Conservation (phyloP, 2,888 invertebrate species). For the Theodoxus fluviatilis region DNA sequence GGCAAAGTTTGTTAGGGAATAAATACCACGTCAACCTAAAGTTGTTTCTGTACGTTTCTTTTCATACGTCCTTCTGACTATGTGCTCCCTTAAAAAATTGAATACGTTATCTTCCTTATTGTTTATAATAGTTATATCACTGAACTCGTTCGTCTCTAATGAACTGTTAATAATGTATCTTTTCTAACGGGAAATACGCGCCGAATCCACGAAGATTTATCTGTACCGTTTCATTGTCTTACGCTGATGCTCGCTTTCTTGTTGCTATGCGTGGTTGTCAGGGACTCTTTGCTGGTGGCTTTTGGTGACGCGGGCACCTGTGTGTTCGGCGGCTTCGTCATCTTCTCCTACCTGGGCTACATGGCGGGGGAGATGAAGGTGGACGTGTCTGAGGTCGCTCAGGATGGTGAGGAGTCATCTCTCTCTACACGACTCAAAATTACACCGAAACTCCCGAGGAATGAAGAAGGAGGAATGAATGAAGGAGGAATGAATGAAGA, state of each 20-base stretch:
- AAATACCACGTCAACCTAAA: too few species aligned
- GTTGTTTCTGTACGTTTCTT: too few species aligned
- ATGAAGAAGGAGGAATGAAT: too few species aligned
- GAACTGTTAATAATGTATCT: background rate
- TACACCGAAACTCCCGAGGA: too few species aligned
- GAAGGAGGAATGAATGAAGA: too few species aligned
- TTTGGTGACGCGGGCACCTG: conserved; percentile 61
- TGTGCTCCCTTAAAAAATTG: background rate
- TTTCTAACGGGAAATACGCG: too few species aligned
- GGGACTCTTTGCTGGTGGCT: conserved; percentile 61
- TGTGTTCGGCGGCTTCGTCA: conserved; percentile 64
- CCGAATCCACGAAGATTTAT: too few species aligned
- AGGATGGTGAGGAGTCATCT: conserved; percentile 58
- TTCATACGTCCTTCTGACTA: too few species aligned
- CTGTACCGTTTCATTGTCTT: background rate
- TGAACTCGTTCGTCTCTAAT: background rate
- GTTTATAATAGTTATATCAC: background rate
- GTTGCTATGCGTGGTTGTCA: conserved; percentile 35
- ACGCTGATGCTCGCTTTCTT: background rate
- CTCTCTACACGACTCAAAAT: too few species aligned
- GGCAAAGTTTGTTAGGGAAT: too few species aligned
- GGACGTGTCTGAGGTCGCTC: conserved; percentile 56
- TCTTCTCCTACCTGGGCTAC: conserved; percentile 63
- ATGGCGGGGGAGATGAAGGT: conserved; percentile 60
- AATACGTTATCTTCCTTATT: background rate